These are phyloP conservation scores for Hozukius guyotensis DNA, from an alignment of 2,797 vertebrate genomes.

Conservation along the genomic window DNA sequence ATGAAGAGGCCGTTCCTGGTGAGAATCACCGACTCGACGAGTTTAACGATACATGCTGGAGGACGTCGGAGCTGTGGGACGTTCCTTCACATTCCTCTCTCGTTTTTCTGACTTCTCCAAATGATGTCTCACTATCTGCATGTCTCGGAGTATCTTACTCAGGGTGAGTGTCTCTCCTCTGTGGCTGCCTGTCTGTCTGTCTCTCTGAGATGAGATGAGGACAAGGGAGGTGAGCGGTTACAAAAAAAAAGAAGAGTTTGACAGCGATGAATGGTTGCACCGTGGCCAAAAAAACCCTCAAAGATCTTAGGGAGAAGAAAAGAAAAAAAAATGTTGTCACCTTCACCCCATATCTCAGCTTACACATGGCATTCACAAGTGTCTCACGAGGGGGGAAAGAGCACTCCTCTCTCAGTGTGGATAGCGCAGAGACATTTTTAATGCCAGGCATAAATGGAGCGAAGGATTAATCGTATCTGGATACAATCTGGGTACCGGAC, in stretches of 20 bases:
- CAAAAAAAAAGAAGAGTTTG: not conserved
- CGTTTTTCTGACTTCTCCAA: not conserved
- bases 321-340: slow-evolving; percentile 3
- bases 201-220: slow-evolving; percentile 6
- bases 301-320: not conserved
- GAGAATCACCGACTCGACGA: slow-evolving; percentile 10
- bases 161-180: not conserved
- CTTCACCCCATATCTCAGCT: slow-evolving; percentile 23
- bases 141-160: not conserved
- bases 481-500: slow-evolving; percentile 44
- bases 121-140: not conserved
- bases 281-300: not conserved
- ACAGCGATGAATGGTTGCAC: slow-evolving; percentile 6
- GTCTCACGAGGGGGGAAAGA: slow-evolving; percentile 7
- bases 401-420: not conserved
- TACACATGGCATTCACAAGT: slow-evolving; percentile 19
- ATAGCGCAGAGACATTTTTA: slow-evolving; percentile 2
- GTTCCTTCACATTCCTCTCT: slow-evolving; percentile 33
- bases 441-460: slow-evolving; percentile 35
- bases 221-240: slow-evolving; percentile 18
- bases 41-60: slow-evolving; percentile 6
- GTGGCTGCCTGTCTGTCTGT: not conserved
- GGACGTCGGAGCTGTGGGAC: slow-evolving; percentile 7
- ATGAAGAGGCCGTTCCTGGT: slow-evolving; percentile 11
- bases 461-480: slow-evolving; percentile 46